Conservation (phyloP, 2,888 invertebrate genomes). For the Mamestra brassicae region DNA sequence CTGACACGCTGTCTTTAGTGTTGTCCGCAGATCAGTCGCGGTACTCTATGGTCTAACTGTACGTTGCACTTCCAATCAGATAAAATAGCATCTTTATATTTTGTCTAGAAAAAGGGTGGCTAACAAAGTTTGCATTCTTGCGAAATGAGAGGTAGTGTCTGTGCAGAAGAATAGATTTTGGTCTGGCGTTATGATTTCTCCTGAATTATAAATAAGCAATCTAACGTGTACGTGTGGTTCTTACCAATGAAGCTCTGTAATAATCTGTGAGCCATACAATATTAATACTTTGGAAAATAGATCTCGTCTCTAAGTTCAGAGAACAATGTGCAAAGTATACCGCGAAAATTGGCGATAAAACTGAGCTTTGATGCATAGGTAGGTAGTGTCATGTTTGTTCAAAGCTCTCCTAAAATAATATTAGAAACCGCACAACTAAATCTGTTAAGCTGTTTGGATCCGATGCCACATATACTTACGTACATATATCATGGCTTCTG, state of each 20-base stretch:
- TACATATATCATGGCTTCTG: too few species aligned
- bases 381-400: too few species aligned
- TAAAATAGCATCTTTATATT: slow-evolving; percentile 15
- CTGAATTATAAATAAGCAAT: slow-evolving; percentile 9
- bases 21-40: not conserved
- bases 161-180: not conserved
- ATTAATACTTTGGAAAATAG: not conserved
- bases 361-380: too few species aligned
- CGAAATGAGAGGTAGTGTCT: slow-evolving; percentile 4
- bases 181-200: not conserved
- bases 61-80: slow-evolving; percentile 48
- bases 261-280: not conserved
- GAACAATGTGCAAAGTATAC: not conserved
- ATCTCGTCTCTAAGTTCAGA: not conserved
- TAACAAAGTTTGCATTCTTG: slow-evolving; percentile 10
- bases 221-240: not conserved
- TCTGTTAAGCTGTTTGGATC: too few species aligned
- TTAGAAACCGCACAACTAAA: too few species aligned
- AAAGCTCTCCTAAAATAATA: too few species aligned
- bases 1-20: not conserved
- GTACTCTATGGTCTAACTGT: not conserved
- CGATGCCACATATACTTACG: too few species aligned
- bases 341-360: too few species aligned
- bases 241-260: not conserved
- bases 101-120: slow-evolving; percentile 11